phyloP scores from a whole-genome alignment of 1,140 invertebrate genomes.

The Pentalonia nigronervosa region DNA sequence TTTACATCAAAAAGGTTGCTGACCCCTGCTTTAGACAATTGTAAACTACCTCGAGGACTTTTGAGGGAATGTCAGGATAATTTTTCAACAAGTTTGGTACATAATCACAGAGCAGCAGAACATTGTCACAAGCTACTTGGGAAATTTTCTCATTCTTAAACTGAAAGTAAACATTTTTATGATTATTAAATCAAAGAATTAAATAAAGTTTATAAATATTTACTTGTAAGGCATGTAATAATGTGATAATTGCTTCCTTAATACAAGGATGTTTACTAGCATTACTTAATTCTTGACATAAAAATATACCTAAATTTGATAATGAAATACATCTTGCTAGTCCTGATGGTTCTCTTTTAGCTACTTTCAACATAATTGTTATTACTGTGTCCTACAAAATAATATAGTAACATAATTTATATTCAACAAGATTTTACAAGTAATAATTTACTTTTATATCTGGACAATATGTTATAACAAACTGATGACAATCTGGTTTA shows the following conservation, averaged over 20 bases:
- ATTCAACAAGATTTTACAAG: not conserved
- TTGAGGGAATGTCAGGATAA: constrained; percentile 80
- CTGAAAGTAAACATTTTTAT: constrained; percentile 66
- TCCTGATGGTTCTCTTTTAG: constrained; percentile 86
- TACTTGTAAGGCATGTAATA: constrained; percentile 87
- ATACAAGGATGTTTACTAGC: constrained; percentile 74
- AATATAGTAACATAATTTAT: not conserved
- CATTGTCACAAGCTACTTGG: constrained; percentile 86
- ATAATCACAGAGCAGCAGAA: constrained; percentile 83
- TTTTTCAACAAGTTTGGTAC: constrained; percentile 75
- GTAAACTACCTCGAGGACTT: constrained; percentile 73
- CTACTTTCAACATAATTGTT: constrained; percentile 84
- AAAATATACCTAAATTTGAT: constrained; percentile 85
- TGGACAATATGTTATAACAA: constrained; percentile 75
- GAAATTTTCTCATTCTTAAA: constrained; percentile 84
- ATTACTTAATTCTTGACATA: constrained; percentile 78
- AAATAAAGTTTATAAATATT: constrained; percentile 59
- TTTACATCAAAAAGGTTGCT: too few relatives aligned
- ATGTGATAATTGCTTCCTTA: constrained; percentile 78
- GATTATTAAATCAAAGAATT: not conserved
- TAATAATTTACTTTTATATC: constrained; percentile 75
- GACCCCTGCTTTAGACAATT: not conserved
- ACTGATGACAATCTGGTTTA: constrained; percentile 76
- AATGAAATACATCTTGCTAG: constrained; percentile 89
- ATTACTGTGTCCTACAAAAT: constrained; percentile 83